phyloP scores from a whole-genome alignment of 2,797 vertebrate genomes.

The Acomys russatus region DNA sequence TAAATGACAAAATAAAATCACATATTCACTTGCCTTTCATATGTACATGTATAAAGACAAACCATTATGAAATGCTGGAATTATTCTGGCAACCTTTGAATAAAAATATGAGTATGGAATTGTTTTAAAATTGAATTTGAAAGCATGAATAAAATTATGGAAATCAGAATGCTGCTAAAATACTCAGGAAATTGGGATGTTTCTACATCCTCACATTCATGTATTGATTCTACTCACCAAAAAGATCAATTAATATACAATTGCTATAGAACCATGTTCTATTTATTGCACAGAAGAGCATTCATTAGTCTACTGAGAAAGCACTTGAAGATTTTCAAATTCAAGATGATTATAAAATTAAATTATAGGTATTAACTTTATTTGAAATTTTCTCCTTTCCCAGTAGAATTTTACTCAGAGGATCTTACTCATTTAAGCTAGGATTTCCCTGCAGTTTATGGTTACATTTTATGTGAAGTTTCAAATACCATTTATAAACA shows the following conservation, averaged over 20 bases:
- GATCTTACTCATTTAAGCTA: constrained; percentile 28
- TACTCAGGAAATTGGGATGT: background rate
- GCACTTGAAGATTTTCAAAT: constrained; percentile 60
- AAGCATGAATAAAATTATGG: background rate
- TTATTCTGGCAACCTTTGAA: background rate
- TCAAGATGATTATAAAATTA: constrained; percentile 65
- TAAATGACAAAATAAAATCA: background rate
- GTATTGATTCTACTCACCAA: background rate
- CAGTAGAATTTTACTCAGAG: constrained; percentile 7
- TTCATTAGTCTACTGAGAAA: constrained; percentile 43
- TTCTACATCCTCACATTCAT: background rate
- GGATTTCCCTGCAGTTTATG: background rate
- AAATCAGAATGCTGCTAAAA: background rate
- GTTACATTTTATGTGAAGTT: background rate
- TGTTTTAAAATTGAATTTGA: background rate
- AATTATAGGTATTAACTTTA: background rate
- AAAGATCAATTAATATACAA: constrained; percentile 46
- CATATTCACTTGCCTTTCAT: background rate
- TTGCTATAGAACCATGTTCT: constrained; percentile 14
- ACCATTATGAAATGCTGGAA: background rate
- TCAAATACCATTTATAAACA: constrained; percentile 27
- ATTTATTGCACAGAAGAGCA: background rate
- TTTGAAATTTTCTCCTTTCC: background rate
- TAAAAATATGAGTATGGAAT: background rate
- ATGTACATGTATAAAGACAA: background rate